Evolutionary conservation across 53 echinoderm and acorn worm genomes (phyloP), one percentile per base, ranked within the genome.

Genomic region (Crossaster papposus): DNA sequence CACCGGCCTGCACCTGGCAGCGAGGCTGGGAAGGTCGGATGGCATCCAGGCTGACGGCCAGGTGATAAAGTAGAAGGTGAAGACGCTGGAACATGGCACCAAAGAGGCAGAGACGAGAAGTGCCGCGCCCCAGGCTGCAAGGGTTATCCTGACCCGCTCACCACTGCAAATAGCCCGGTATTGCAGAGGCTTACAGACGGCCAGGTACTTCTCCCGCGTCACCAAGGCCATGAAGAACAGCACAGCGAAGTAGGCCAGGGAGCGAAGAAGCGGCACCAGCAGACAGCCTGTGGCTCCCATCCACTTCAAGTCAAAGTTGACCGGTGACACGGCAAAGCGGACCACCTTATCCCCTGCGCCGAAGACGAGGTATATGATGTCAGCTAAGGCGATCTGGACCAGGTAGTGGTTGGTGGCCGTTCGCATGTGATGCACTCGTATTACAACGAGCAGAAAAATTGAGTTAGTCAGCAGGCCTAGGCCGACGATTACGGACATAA

Each of bases 341-440:
- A 91, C 68, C 7, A 93, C 14, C 78, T 92, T 96, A 31, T 91
- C 95, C 3, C 93, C 82, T 6, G 90, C 90, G 22, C 92, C 96
- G 51, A 90, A 86, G 51, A 81, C 64, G 18, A 96, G 70, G 80
- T 91, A 96, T 31, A 80, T 58, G 64, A 93, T 93, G 53, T 96
- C 95, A 6, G 93, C 78, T 6, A 96, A 14, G 51, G 96, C 96
- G 23, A 96, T 83, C 52, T 96, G 95, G 36, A 93, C 90, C 78
- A 96, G 90, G 86, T 96, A 96, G 63, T 91, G 85, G 87, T 96
- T 96, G 36, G 94, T 96, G 30, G 95, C 91, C n/a, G 96, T 96
- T 13, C 93, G 92, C 96, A 96, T 96, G 3, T 91, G 81, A 14
- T 64, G 93, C 10, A 96, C 75, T 14, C 93, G 93, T 36, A 52